Conservation (phyloP, 1,140 invertebrate genomes). For the Trichonephila clavata region DNA sequence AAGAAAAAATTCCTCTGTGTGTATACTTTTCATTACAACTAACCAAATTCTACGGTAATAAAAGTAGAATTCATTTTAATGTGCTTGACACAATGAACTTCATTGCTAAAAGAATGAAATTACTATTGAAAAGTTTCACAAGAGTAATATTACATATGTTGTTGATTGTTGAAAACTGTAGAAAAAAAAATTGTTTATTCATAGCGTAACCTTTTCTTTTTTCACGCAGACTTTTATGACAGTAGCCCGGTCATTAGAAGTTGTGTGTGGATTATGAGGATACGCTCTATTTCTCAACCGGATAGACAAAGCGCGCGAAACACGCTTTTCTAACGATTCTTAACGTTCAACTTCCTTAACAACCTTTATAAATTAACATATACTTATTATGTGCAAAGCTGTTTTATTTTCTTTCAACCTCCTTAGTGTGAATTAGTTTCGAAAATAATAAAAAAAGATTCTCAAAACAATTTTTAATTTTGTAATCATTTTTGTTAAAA, state of each 20-base stretch:
- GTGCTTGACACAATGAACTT: no score
- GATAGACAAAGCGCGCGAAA: not conserved
- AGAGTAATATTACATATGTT: not conserved
- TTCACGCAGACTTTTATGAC: not conserved
- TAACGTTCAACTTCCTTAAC: not conserved
- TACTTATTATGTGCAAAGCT: not conserved
- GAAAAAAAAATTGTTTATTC: not conserved
- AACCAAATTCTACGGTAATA: no score
- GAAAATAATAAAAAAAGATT: no score
- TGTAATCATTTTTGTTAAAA: no score
- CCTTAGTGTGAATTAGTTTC: no score
- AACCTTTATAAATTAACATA: not conserved
- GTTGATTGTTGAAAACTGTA: not conserved
- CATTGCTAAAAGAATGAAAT: not conserved
- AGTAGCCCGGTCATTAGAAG: not conserved
- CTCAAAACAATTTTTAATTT: no score
- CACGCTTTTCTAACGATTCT: conserved; percentile 5
- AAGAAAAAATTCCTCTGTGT: no score
- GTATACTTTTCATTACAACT: no score
- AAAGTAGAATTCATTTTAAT: no score
- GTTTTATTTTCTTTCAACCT: not conserved
- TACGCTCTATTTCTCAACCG: conserved; percentile 40
- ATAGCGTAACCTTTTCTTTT: not conserved
- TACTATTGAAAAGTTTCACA: not conserved
- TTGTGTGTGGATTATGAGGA: not conserved